A percentile compares a stretch with the other conserved stretches of the same genome.
phyloP scores from a whole-genome alignment of 2,113 vertebrate species.

The Pteruthius melanotis region DNA sequence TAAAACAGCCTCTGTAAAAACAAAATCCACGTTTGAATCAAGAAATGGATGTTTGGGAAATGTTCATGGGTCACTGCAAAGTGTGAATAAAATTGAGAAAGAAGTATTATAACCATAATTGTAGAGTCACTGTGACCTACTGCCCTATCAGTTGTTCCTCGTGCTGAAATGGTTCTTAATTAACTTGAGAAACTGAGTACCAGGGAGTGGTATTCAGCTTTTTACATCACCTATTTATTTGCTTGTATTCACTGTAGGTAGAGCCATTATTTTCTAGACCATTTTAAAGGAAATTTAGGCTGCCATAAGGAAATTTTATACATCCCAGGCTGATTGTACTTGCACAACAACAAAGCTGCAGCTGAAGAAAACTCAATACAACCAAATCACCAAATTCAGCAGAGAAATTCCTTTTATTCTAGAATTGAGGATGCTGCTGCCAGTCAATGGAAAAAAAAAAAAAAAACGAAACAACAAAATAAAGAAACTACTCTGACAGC shows the following conservation, averaged over 20 bases:
- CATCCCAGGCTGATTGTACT: background rate
- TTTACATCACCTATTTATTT: background rate
- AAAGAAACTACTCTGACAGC: background rate
- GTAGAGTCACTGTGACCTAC: background rate
- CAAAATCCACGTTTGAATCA: background rate
- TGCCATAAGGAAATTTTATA: background rate
- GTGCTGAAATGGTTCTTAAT: background rate
- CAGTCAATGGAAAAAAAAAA: background rate
- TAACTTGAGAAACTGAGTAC: background rate
- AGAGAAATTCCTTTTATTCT: background rate
- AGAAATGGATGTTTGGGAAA: background rate
- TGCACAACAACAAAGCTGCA: background rate
- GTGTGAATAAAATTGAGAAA: background rate
- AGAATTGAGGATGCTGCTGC: background rate
- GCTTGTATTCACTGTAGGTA: background rate
- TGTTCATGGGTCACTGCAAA: background rate
- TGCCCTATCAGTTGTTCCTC: background rate
- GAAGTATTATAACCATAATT: fast-evolving
- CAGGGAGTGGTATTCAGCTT: background rate
- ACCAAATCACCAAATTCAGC: background rate
- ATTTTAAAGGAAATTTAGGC: background rate
- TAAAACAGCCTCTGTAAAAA: background rate
- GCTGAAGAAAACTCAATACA: background rate
- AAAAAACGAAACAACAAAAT: background rate
- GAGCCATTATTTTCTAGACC: background rate